Base-by-base conservation (phyloP, 2,113 vertebrate genomes). In the Felis catus region DNA sequence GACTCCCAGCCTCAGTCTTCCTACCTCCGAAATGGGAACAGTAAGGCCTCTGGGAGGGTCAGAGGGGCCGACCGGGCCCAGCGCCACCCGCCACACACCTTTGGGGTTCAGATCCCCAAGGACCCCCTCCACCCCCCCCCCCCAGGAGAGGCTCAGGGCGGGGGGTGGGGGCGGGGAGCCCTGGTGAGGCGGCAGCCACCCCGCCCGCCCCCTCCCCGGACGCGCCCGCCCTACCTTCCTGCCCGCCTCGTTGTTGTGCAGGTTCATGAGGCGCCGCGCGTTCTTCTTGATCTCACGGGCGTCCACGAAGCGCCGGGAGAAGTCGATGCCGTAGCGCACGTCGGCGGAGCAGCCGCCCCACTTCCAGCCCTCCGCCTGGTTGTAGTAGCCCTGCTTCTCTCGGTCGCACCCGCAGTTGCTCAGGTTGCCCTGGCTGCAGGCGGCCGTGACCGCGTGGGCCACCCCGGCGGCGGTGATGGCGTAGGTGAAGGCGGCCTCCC, bases 301-400 rank as follows among this genome's bases (percentile, higher is more conserved):
- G 31, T 99, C 99, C 71, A 99, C 99, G 85, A 99, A 99, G 98
- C 99, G 99, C 70, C 99, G 99, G 83, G 99, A 99, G 99, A 99
- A 99, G 98, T 99, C 99, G 87, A 99, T 99, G 96, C 99, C 99
- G 10, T 99, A 99, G 98, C 99, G 99, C 97, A 99, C 99, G 84
- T 99, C 99, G 1, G 99, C 99, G 0, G 99, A 99, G 98, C 99
- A 99, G 98, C 99, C 99, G 65, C 99, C 99, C 99, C 99, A 99
- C 98, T 99, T 99, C 99, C 99, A 99, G 98, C 99, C 99, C 97
- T 99, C 99, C 71, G 99, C 99, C 95, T 99, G 99, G 98, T 99
- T 99, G 98, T 99, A 99, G 99, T 99, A 99, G 97, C 99, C 99
- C 98, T 99, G 99, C 98, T 99, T 99, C 98, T 99, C 99, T 0